Evolutionary conservation across 2,113 vertebrate genomes (phyloP), one percentile per base, ranked within the genome.

Genomic region (Xiphophorus maculatus): DNA sequence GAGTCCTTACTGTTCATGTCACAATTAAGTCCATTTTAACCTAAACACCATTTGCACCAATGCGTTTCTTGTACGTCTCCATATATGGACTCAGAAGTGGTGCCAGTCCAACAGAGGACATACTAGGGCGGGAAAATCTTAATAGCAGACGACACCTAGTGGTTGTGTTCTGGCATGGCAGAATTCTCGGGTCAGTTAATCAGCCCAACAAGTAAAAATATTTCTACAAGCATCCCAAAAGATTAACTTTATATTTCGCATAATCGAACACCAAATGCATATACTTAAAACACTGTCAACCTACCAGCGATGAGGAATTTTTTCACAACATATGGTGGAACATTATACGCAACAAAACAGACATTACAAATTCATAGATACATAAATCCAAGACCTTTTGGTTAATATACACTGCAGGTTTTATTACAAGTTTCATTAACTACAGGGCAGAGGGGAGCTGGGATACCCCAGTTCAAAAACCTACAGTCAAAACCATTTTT

Each of bases 401-500:
- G 90, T 91, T 90, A 87, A 91, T 91, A 91, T 83, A 82, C 81
- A 94, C 92, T 94, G 94, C 83, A 95, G 94, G 93, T 93, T 94
- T 95, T 95, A 95, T 95, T 95, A 93, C 90, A 94, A 89, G 85
- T 88, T 65, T 75, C 80, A 84, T 89, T 80, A 84, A 91, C 90
- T 89, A 94, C 88, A 90, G 83, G 85, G 87, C 74, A 82, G 76
- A 84, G 82, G 82, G 76, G 78, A 83, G 90, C 74, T 73, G 76
- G 76, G 71, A 63, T 73, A 71, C 54, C 72, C 86, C 86, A 88
- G 64, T 65, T 78, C 70, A 62, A 72, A 13, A 81, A 91, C 90
- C 94, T 95, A 96, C 96, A 95, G 93, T 77, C 94, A 95, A 91
- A 96, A 96, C 94, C 94, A 11, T 37, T 37, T 37, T 37, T 37